phyloP scores from a whole-genome alignment of 2,797 vertebrate genomes.

The Luscinia megarhynchos region DNA sequence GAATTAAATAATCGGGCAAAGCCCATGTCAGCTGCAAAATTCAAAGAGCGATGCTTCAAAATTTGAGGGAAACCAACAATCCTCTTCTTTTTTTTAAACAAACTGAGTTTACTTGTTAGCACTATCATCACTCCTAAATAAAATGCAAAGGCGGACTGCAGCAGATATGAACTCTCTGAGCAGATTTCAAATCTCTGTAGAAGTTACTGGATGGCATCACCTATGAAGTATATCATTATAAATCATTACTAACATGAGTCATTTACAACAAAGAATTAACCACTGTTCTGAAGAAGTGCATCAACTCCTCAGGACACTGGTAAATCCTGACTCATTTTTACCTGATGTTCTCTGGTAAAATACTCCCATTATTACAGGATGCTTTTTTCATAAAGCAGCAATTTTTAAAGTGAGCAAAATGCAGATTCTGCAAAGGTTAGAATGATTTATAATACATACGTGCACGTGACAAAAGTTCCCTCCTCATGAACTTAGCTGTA shows the following conservation, averaged over 20 bases:
- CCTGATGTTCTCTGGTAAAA: conserved; percentile 10
- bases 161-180: neutral
- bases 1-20: conserved; percentile 99
- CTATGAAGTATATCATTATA: conserved; percentile 63
- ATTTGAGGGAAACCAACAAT: neutral
- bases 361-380: neutral
- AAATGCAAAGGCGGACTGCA: conserved; percentile 3
- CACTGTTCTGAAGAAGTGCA: conserved; percentile 62
- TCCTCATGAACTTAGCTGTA: conserved; percentile 19
- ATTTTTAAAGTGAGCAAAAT: conserved; percentile 22
- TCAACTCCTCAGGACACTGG: conserved; percentile 59
- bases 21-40: conserved; percentile 96
- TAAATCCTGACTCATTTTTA: conserved; percentile 55
- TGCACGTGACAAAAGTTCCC: conserved; percentile 31
- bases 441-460: conserved; percentile 72
- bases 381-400: conserved; percentile 14
- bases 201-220: conserved; percentile 36
- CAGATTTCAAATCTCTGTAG: conserved; percentile 23
- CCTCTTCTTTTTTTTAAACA: neutral
- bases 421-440: conserved; percentile 55
- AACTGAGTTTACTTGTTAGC: conserved; percentile 36
- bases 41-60: conserved; percentile 57
- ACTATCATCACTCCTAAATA: conserved; percentile 49
- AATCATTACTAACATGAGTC: conserved; percentile 67
- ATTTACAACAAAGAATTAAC: conserved; percentile 52